Evolutionary conservation across 1,140 invertebrate genomes (phyloP), one percentile per base, ranked within the genome.

Genomic region (Drosophila bocki): DNA sequence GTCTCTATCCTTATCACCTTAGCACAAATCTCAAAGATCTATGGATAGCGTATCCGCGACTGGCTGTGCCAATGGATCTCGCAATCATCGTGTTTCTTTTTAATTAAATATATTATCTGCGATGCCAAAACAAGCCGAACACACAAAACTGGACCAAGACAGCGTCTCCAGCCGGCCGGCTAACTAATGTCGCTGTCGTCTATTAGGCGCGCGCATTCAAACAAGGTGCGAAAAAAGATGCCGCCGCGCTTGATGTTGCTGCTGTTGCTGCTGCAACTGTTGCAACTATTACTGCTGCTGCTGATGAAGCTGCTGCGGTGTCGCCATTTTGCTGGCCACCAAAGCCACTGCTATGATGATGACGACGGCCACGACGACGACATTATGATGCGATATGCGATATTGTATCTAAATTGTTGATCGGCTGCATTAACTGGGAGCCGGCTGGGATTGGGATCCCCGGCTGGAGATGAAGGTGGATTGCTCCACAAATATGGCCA

Each of bases 351-450:
- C 58, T 32, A 58, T 53, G 59, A 68, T 57, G 60, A 56, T 37
- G 48, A 75, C 26, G n/a, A 50, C 15, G 48, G 15, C 50, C 11
- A 35, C 32, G 44, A 80, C 82, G 75, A 70, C 74, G 64, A 84
- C 85, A 90, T 91, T 90, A 90, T 90, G 85, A 90, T 90, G 85
- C 86, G 86, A 90, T 88, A 88, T 88, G 85, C 85, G 85, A 90
- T 90, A 90, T 91, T 85, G 84, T 90, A 90, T 90, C 85, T 90
- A 90, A 90, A 90, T 90, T 90, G 85, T 91, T 90, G 86, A 90
- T 90, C 85, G 85, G 70, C 71, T 91, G 85, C 85, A 76, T 90
- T 82, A 81, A 67, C 75, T 62, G 39, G 48, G 35, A 39, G 56
- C 48, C 39, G 53, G 48, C 13, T 22, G 45, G 29, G 15, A 32